Conservation (phyloP, 2,113 vertebrate genomes). For the Hemiprocne comata region DNA sequence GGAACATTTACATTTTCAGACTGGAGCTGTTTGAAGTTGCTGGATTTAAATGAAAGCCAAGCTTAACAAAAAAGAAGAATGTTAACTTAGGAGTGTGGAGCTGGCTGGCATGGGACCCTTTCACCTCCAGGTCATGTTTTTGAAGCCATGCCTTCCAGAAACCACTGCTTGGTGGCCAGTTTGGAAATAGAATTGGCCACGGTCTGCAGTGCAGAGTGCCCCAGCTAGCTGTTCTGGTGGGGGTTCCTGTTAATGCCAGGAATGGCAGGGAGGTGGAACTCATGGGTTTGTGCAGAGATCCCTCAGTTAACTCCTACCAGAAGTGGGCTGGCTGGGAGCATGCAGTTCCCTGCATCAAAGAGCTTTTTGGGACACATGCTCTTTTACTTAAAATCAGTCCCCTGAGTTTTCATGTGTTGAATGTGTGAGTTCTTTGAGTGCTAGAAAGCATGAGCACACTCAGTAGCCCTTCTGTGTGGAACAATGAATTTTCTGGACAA, state of each 20-base stretch:
- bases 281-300: not conserved
- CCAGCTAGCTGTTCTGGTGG: fast-evolving
- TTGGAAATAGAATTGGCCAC: not conserved
- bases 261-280: not conserved
- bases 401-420: not conserved
- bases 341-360: not conserved
- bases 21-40: not conserved
- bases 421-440: not conserved
- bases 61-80: not conserved
- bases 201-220: not conserved
- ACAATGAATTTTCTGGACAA: not conserved
- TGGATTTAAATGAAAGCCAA: not conserved
- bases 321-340: not conserved
- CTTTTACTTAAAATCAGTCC: not conserved
- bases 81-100: not conserved
- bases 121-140: not conserved
- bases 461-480: fast-evolving
- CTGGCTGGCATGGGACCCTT: not conserved
- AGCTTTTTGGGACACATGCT: not conserved
- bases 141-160: not conserved
- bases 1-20: not conserved
- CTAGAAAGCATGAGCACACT: not conserved
- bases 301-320: not conserved
- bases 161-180: not conserved
- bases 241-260: not conserved